Conservation (phyloP, 2,113 vertebrate species). For the Pomatorhinus ruficollis region DNA sequence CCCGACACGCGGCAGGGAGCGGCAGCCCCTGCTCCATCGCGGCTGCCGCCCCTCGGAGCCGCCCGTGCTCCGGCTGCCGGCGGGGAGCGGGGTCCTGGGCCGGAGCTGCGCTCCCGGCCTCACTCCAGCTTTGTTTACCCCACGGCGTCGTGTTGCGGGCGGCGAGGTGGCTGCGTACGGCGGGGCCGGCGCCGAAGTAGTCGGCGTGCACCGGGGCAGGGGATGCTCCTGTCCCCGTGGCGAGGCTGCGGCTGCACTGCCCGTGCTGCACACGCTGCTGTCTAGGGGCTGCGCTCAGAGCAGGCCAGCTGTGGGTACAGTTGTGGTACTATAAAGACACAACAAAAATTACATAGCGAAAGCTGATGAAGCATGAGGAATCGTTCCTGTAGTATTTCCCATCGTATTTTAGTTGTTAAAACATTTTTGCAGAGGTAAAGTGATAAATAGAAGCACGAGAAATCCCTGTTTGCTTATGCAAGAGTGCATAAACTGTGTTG, state of each 20-base stretch:
- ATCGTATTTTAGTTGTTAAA: not conserved
- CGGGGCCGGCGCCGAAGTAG: not conserved
- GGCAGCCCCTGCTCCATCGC: not conserved
- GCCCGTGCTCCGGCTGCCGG: too few species aligned
- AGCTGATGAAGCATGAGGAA: rapidly evolving
- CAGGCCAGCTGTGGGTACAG: not conserved
- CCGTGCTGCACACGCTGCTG: not conserved
- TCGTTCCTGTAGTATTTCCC: not conserved
- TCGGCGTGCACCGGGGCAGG: not conserved
- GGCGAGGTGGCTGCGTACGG: rapidly evolving
- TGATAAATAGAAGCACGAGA: not conserved
- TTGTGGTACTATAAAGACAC: rapidly evolving
- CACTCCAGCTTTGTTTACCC: not conserved
- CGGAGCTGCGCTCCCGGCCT: not conserved
- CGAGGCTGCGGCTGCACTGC: not conserved
- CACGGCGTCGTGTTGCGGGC: not conserved
- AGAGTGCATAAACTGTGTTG: not conserved
- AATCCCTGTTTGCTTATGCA: not conserved
- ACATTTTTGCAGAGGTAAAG: not conserved
- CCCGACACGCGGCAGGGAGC: not conserved
- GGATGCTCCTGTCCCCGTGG: not conserved
- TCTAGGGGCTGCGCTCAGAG: rapidly evolving
- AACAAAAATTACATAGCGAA: rapidly evolving
- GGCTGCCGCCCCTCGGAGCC: not conserved
- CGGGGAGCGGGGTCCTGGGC: not conserved